phyloP scores from a whole-genome alignment of 2,113 vertebrate genomes.

The Silurus meridionalis region DNA sequence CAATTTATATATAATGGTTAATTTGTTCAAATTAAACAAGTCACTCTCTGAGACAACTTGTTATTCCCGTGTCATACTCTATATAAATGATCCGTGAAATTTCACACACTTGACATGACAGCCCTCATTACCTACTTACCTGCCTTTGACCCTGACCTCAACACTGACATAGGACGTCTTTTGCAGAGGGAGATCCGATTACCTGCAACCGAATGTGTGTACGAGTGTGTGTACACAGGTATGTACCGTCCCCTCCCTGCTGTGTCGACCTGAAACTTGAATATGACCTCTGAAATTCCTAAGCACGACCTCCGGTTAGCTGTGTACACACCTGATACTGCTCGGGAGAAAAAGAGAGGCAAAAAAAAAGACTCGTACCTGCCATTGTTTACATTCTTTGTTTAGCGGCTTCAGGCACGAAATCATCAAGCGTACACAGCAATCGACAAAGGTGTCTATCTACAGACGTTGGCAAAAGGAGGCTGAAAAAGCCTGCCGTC shows the following conservation, averaged over 20 bases:
- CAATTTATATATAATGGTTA: too few species aligned
- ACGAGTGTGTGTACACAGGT: constrained; percentile 1
- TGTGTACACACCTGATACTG: constrained; percentile 46
- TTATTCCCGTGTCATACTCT: too few species aligned
- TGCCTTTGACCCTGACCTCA: constrained; percentile 27
- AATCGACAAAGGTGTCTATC: too few species aligned
- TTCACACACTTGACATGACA: neutral
- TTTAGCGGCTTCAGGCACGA: too few species aligned
- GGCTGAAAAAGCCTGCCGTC: too few species aligned
- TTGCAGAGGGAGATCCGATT: constrained; percentile 22
- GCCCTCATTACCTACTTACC: neutral
- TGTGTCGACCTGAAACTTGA: constrained; percentile 27
- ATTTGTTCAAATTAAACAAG: too few species aligned
- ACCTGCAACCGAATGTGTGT: neutral
- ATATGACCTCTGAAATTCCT: constrained; percentile 50
- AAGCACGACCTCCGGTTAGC: constrained; percentile 39
- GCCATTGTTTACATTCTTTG: neutral
- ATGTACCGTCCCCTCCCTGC: constrained; percentile 18
- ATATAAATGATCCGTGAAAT: too few species aligned
- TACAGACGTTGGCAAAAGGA: too few species aligned
- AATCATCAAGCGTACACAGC: too few species aligned
- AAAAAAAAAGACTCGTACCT: neutral
- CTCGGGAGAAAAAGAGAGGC: constrained; percentile 2
- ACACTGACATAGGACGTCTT: constrained; percentile 2
- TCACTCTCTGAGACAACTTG: too few species aligned